phyloP scores from a whole-genome alignment of 2,888 invertebrate genomes.

The Nephrotoma guestfalica region DNA sequence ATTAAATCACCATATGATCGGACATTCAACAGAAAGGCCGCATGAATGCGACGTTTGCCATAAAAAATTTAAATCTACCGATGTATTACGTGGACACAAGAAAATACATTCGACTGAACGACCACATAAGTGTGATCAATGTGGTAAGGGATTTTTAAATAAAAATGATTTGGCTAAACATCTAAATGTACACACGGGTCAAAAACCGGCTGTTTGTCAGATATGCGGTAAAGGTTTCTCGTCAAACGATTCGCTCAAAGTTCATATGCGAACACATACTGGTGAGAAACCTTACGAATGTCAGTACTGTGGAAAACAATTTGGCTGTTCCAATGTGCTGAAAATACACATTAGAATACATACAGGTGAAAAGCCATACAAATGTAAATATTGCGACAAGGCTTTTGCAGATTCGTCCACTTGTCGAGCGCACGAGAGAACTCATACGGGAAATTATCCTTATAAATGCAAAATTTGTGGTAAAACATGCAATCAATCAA shows the following conservation, averaged over 20 bases:
- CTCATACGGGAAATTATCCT: slow-evolving; percentile 1
- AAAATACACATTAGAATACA: neutral
- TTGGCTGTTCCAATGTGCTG: neutral
- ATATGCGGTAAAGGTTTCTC: neutral
- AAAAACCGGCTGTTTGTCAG: neutral
- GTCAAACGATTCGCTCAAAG: neutral
- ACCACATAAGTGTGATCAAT: neutral
- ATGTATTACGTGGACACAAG: neutral
- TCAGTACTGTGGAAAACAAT: neutral
- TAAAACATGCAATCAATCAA: neutral
- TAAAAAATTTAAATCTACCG: neutral
- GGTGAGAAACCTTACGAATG: neutral
- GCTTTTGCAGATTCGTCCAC: neutral
- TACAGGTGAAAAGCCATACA: neutral
- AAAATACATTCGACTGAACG: neutral
- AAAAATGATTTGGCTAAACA: neutral
- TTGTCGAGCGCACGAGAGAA: neutral
- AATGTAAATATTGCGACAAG: slow-evolving; percentile 1
- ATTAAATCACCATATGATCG: neutral
- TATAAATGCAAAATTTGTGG: slow-evolving; percentile 1
- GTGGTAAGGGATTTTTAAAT: slow-evolving; percentile 1
- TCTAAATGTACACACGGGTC: neutral
- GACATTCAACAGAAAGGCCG: neutral
- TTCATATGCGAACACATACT: neutral
- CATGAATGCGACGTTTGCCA: neutral